Percentiles rank a stretch among this genome's conserved stretches.
phyloP scores from a whole-genome alignment of 2,888 invertebrate species.

The Spisula solida region DNA sequence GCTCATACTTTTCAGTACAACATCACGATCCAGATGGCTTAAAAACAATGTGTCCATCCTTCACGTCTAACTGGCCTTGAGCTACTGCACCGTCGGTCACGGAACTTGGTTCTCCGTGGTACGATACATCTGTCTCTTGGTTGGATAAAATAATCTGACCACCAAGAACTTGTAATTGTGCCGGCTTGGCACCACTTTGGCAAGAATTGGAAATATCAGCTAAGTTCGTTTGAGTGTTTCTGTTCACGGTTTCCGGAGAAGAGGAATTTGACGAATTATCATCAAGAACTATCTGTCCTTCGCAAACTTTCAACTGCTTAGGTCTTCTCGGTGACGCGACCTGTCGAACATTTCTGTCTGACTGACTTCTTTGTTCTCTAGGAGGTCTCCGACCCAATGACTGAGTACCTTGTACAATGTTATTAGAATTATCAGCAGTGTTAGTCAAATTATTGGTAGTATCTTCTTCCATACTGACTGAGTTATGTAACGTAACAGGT shows the following conservation, averaged over 20 bases:
- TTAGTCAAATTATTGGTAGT: background rate
- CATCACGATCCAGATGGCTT: slow-evolving; percentile 55
- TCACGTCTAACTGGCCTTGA: slow-evolving; percentile 75
- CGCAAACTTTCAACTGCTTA: slow-evolving; percentile 71
- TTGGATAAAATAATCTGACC: slow-evolving; percentile 71
- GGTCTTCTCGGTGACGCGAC: slow-evolving; percentile 51
- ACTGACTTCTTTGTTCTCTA: slow-evolving; percentile 30
- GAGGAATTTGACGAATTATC: slow-evolving; percentile 61
- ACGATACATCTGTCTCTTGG: slow-evolving; percentile 27
- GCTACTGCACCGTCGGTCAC: slow-evolving; percentile 54
- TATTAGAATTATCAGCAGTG: slow-evolving; percentile 6
- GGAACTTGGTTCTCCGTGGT: background rate
- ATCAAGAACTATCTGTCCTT: slow-evolving; percentile 72
- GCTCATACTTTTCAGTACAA: background rate
- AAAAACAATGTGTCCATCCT: slow-evolving; percentile 77
- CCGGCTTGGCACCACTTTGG: slow-evolving; percentile 55
- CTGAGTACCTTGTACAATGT: slow-evolving; percentile 28
- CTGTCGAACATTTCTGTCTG: slow-evolving; percentile 50
- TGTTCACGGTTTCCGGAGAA: slow-evolving; percentile 58
- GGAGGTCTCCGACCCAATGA: slow-evolving; percentile 36
- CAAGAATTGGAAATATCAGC: slow-evolving; percentile 47
- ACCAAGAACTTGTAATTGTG: slow-evolving; percentile 67
- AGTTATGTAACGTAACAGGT: slow-evolving; percentile 30
- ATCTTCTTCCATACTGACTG: slow-evolving; percentile 6
- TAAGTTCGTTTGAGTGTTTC: slow-evolving; percentile 66